Evolutionary conservation across 2,888 invertebrate genomes (phyloP), one percentile per base, ranked within the genome.

Genomic region (Embidobia sp.): DNA sequence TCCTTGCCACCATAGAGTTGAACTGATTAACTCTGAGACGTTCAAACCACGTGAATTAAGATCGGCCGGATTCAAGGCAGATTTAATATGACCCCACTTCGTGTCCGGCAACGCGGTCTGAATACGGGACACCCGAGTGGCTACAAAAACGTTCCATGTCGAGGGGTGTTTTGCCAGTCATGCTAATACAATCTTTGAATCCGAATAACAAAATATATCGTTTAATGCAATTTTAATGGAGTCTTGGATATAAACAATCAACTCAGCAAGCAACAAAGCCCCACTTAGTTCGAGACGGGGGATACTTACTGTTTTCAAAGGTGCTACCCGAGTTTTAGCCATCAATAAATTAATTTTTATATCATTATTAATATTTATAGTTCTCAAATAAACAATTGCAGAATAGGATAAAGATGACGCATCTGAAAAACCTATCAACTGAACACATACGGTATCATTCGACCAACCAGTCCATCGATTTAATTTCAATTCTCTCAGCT

Each of bases 1-100:
- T 8, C 57, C 42, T 7, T 6, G 2, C 29, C 57, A 40, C 57
- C 57, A 57, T 6, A 57, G 13, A 4, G 5, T n/a, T 4, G 57
- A 42, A 15, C 18, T 4, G 3, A 19, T 10, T 1, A 26, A 40
- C 6, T 55, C 16, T 35, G 29, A 33, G 11, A 33, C 3, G 11
- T n/a, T n/a, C n/a, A 26, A 3, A 3, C 26, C 26, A 4, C 26
- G 26, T 26, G 26, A 26, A 26, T 26, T 26, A 3, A 26, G 6
- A 26, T 26, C 26, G 3, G 26, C 26, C 3, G 26, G 26, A 26
- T 26, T 26, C 3, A 3, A 11, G 6, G 2, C 11, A 13, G 33
- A 33, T 33, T 11, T 33, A 3, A 33, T 13, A 35, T 37, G 22
- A 15, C 8, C 16, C n/a, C n/a, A n/a, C n/a, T n/a, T n/a, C n/a